Evolutionary conservation across 2,797 vertebrate species (phyloP).

Genomic region (Trematomus bernacchii): DNA sequence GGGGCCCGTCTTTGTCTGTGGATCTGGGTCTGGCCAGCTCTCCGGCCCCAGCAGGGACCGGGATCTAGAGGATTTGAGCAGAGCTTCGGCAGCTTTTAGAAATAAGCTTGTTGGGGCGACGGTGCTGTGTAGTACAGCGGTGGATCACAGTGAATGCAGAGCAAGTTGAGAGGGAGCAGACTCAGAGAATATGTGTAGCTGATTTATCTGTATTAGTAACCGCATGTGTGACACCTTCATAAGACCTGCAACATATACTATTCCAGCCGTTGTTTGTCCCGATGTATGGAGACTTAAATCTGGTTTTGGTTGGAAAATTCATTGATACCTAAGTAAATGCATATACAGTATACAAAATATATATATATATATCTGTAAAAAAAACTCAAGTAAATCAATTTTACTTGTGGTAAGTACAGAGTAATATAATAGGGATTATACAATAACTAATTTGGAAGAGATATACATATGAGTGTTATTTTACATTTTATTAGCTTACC

Average conservation of each 20-base stretch:
- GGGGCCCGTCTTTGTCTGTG: constrained; percentile 75
- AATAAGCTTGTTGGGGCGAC: constrained; percentile 78
- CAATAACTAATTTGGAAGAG: neutral
- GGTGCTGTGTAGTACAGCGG: constrained; percentile 55
- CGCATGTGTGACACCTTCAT: constrained; percentile 42
- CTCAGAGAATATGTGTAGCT: constrained; percentile 27
- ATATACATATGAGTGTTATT: neutral
- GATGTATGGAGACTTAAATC: constrained; percentile 12
- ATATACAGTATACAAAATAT: neutral
- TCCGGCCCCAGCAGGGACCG: constrained; percentile 72
- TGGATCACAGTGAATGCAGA: constrained; percentile 61
- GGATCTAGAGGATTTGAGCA: constrained; percentile 79
- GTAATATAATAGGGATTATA: too few species aligned
- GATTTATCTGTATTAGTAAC: constrained; percentile 48
- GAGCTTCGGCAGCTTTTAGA: constrained; percentile 78
- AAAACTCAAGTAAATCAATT: neutral
- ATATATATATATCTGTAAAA: neutral
- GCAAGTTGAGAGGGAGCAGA: constrained; percentile 48
- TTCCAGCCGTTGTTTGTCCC: constrained; percentile 7
- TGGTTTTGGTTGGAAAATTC: neutral
- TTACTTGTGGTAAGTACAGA: neutral
- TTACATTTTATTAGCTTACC: neutral
- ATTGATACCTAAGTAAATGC: neutral
- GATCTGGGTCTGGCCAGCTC: constrained; percentile 72
- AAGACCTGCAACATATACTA: constrained; percentile 26